Evolutionary conservation across 2,797 vertebrate genomes (phyloP).

Genomic region (Pseudomugil tenellus): DNA sequence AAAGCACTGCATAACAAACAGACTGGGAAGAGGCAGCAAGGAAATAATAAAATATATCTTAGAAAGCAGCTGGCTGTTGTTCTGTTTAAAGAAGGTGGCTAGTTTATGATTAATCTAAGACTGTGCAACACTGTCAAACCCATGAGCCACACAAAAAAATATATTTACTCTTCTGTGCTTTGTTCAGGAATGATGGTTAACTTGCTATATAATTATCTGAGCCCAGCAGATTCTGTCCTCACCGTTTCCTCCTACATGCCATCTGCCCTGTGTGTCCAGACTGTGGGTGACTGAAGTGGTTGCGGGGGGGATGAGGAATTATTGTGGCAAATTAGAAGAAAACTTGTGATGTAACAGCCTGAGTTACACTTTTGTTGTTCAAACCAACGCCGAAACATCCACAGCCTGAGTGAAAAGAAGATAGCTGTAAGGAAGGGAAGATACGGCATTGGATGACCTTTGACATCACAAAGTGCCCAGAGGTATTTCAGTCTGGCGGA

Average conservation of each 20-base stretch:
- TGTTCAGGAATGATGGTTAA: conserved; percentile 58
- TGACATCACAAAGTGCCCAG: conserved; percentile 58
- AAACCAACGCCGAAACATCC: conserved; percentile 48
- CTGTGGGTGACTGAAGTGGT: conserved; percentile 77
- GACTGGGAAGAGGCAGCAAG: conserved; percentile 24
- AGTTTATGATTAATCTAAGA: conserved; percentile 65
- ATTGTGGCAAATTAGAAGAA: conserved; percentile 69
- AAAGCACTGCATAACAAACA: conserved; percentile 53
- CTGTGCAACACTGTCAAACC: conserved; percentile 57
- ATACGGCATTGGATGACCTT: conserved; percentile 57
- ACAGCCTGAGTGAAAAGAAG: conserved; percentile 29
- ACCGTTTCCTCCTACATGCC: conserved; percentile 80
- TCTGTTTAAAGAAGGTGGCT: conserved; percentile 39
- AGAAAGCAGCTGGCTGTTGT: conserved; percentile 52
- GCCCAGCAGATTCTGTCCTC: conserved; percentile 66
- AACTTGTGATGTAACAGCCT: conserved; percentile 76
- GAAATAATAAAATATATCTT: conserved; percentile 41
- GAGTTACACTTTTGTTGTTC: conserved; percentile 58
- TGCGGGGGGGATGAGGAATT: conserved; percentile 59
- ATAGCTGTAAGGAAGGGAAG: conserved; percentile 39
- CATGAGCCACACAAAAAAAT: conserved; percentile 38
- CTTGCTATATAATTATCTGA: conserved; percentile 73
- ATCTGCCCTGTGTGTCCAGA: conserved; percentile 80
- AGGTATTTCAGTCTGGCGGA: conserved; percentile 68
- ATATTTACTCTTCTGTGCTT: conserved; percentile 56